Evolutionary conservation across 2,113 vertebrate species (phyloP).

Genomic region (Cochlearius cochlearius): DNA sequence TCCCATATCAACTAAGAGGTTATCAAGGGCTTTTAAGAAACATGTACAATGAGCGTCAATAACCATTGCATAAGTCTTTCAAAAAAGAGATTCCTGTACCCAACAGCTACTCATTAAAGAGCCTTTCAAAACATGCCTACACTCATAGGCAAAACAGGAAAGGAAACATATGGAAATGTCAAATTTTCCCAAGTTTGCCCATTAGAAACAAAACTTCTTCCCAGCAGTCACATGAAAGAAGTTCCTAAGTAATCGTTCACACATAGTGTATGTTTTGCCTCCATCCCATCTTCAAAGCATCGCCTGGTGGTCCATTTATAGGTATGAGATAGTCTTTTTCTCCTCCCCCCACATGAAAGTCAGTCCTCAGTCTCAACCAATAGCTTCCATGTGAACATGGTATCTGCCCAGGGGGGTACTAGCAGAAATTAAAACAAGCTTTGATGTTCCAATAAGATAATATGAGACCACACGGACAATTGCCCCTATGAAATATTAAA

Average conservation of each 20-base stretch:
- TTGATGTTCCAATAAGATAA: constrained; percentile 56
- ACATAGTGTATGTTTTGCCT: neutral
- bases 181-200: neutral
- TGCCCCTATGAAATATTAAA: constrained; percentile 27
- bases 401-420: neutral
- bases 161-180: neutral
- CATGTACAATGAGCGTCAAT: neutral
- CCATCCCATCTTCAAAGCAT: neutral
- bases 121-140: neutral
- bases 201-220: neutral
- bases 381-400: constrained; percentile 46
- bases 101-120: neutral
- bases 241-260: neutral
- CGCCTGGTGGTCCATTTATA: neutral
- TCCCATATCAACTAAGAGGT: neutral
- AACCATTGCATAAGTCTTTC: neutral
- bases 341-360: neutral
- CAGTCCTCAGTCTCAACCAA: neutral
- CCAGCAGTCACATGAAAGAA: neutral
- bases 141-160: neutral
- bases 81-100: neutral
- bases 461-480: constrained; percentile 3
- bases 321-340: neutral
- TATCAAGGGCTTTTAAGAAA: neutral
- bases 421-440: constrained; percentile 21